Percentiles rank a stretch among this genome's conserved stretches.
Conservation (phyloP, 2,888 invertebrate species). For the Trichopria drosophilae region DNA sequence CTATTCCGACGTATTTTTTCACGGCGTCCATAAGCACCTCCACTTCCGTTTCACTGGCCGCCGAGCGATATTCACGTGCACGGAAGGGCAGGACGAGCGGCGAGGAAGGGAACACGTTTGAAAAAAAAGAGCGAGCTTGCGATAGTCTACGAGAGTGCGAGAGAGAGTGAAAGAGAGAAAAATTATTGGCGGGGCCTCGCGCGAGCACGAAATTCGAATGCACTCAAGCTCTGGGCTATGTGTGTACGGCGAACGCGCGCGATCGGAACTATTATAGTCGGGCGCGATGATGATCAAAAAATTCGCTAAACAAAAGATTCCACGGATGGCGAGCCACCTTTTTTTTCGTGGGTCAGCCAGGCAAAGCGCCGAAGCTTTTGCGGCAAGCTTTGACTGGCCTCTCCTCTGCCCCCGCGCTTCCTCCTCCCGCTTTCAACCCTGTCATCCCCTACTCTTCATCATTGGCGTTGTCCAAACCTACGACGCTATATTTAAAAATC, state of each 20-base stretch:
- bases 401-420: constrained; percentile 36
- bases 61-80: constrained; percentile 42
- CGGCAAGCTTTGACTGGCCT: constrained; percentile 52
- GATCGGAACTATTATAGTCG: constrained; percentile 48
- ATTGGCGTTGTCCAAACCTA: constrained; percentile 52
- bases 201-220: constrained; percentile 55
- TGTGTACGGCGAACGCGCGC: constrained; percentile 9
- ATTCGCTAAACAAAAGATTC: constrained; percentile 59
- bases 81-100: constrained; percentile 35
- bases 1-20: constrained; percentile 33
- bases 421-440: constrained; percentile 29
- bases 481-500: constrained; percentile 58
- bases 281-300: constrained; percentile 57
- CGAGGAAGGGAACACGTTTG: constrained; percentile 11
- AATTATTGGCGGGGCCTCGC: constrained; percentile 42
- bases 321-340: constrained; percentile 55
- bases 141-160: too few species aligned
- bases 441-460: constrained; percentile 14
- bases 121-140: constrained; percentile 30
- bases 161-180: constrained; percentile 27
- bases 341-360: constrained; percentile 45
- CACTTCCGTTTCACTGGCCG: constrained; percentile 41
- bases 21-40: constrained; percentile 31
- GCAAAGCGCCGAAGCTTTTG: constrained; percentile 50
- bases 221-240: constrained; percentile 46